Evolutionary conservation across 2,113 vertebrate genomes (phyloP), one percentile per base, ranked within the genome.

Genomic region (Turdus rufiventris): DNA sequence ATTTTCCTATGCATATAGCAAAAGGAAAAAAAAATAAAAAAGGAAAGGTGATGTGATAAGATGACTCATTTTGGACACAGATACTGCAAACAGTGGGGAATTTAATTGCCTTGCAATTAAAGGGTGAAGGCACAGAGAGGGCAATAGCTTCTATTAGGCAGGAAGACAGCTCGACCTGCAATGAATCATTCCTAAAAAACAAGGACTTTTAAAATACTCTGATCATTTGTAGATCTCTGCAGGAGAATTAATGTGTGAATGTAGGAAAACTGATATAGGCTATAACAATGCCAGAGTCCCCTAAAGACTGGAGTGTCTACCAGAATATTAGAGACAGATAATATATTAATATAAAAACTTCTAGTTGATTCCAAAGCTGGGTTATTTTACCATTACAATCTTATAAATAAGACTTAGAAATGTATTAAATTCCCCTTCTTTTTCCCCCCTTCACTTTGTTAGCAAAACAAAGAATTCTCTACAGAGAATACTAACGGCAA

Each of bases 31-130:
- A 70, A 31, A 16, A 28, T 25, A 15, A 13, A 15, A 42, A 53
- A 13, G 14, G 36, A 53, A 61, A 45, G 2, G 17, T 73, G 33
- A 91, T 87, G 50, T 57, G 70, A 80, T 73, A 66, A 95, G 43
- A 85, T 62, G 66, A 79, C 36, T 94, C 48, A 91, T 85, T 83
- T 58, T 85, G 67, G 73, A 77, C 34, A 88, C 42, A 84, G 94
- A 84, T 56, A 89, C 17, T 89, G 54, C 60, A 94, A 94, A 94
- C 3, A 19, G 31, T 65, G 23, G 80, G 75, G 85, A 94, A 88
- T 91, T 53, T 89, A 93, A 96, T 94, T 96, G 42, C 29, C 26
- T 93, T 96, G 34, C 42, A 80, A 71, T 96, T 95, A 91, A 78
- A 86, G 10, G 38, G 15, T 81, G 21, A 94, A 93, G 25, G 67